Evolutionary conservation across 2,797 vertebrate species (phyloP), one percentile per base, ranked within the genome.

Genomic region (Melanotaenia nigrans): DNA sequence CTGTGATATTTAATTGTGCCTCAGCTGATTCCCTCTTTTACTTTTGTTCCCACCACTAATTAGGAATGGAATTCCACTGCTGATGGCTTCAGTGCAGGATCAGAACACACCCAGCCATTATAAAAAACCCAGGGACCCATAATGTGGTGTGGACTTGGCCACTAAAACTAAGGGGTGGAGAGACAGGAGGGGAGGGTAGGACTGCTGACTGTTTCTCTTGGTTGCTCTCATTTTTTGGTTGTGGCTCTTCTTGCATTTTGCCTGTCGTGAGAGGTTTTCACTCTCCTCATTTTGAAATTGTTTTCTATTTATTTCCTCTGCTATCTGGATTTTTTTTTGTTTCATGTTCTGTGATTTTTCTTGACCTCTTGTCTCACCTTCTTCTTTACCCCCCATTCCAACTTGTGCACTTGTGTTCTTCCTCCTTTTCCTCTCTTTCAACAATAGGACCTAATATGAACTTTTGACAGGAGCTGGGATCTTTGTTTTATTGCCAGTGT

Each of bases 91-190:
- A 85, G 85, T 78, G 85, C 77, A 13, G 83, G 73, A 86, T 88
- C 84, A 86, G 90, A 90, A 92, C 92, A 91, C 91, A 90, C 88
- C 91, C 91, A 88, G 78, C 86, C 78, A 91, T 92, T 90, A 90
- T 66, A 79, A 86, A 80, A 78, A 92, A 84, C 83, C 84, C 73
- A 87, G 85, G 85, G 85, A 90, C 82, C 75, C 88, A 90, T 86
- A 88, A 86, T 87, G 89, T 88, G 84, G 87, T 87, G 79, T 71
- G 72, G 77, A 73, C 75, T 73, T 83, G 81, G 83, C 87, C 77
- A 57, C 79, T 72, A 65, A 88, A 91, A 82, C 30, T 82, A 75
- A 67, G 68, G 82, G 84, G 81, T 73, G 85, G 83, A 89, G 83
- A 81, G 85, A 70, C 60, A 25, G 58, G 35, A 72, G 77, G 72